These are phyloP conservation scores for Pygoscelis antarcticus DNA, from an alignment of 2,113 vertebrate species.

Conservation along the genomic window DNA sequence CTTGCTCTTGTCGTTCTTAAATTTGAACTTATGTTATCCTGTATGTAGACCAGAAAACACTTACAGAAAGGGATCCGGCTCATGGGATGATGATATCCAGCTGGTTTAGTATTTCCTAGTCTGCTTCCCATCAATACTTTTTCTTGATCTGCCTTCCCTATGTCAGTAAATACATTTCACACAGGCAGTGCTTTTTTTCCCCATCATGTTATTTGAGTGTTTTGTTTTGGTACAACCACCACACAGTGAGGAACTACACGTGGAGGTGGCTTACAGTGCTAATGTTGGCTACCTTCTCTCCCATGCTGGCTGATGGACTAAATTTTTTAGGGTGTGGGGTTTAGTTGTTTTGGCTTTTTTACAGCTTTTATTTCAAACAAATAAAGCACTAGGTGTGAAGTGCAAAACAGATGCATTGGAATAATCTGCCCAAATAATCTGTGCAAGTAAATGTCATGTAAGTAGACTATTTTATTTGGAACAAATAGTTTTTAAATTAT, in stretches of 20 bases:
- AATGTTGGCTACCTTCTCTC: not conserved
- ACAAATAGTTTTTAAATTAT: not conserved
- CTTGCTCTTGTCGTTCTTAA: not conserved
- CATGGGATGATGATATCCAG: not conserved
- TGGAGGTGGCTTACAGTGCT: not conserved
- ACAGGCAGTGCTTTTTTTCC: not conserved
- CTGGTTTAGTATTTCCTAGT: not conserved
- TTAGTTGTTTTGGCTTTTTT: accelerated
- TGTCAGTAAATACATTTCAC: not conserved
- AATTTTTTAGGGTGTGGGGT: not conserved
- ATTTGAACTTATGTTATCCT: not conserved
- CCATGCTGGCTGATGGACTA: not conserved
- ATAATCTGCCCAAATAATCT: not conserved
- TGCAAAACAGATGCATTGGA: not conserved
- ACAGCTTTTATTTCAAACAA: not conserved
- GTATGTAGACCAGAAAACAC: not conserved
- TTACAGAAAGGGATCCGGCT: not conserved
- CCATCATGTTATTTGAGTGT: not conserved
- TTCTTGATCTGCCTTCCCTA: not conserved
- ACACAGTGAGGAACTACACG: not conserved
- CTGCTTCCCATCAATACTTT: not conserved
- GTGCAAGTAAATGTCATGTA: not conserved
- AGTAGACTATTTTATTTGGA: not conserved
- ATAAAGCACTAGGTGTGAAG: not conserved
- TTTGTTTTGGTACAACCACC: not conserved